Evolutionary conservation across 2,113 vertebrate genomes (phyloP), one percentile per base, ranked within the genome.

Genomic region (Okapia johnstoni): DNA sequence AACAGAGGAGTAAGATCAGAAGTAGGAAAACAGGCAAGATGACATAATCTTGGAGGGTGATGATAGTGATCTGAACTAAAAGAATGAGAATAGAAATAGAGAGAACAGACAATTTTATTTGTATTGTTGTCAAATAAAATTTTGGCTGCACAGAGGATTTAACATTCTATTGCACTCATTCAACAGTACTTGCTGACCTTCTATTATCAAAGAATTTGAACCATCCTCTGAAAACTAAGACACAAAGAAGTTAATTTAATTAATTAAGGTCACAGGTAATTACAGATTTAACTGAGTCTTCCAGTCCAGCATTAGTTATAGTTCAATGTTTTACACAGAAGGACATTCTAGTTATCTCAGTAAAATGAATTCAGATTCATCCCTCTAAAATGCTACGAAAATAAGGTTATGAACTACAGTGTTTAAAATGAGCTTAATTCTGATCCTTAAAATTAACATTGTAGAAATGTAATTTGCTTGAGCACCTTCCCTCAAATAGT

Each of bases 191-290:
- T 86, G 30, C 13, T 85, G 46, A 52, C 23, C 21, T 79, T 86
- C n/a, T 96, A 8, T 90, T 79, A 66, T 83, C 58, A 94, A 96
- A 93, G 36, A 36, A 88, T 81, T 46, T 36, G 61, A 90, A 88
- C 8, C 77, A 50, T 89, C 84, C 63, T 54, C 89, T 73, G 40
- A 26, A 97, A 85, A 87, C 60, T 36, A 94, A 94, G 60, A 80
- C 36, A 40, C 55, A 33, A 93, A 83, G 15, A 97, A 93, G 43
- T 91, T 92, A 97, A 96, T 92, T 85, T 84, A 96, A 96, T 89
- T 97, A 83, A 96, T 83, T 94, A 95, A 93, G 60, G 61, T 85
- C 70, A 86, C 25, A 93, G 70, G 66, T 84, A 91, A 94, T 94
- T 63, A 89, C 79, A 86, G 36, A 50, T 76, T 91, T 48, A 54